Base-by-base conservation (phyloP, 2,888 invertebrate species). In the Melinopterus prodromus region DNA sequence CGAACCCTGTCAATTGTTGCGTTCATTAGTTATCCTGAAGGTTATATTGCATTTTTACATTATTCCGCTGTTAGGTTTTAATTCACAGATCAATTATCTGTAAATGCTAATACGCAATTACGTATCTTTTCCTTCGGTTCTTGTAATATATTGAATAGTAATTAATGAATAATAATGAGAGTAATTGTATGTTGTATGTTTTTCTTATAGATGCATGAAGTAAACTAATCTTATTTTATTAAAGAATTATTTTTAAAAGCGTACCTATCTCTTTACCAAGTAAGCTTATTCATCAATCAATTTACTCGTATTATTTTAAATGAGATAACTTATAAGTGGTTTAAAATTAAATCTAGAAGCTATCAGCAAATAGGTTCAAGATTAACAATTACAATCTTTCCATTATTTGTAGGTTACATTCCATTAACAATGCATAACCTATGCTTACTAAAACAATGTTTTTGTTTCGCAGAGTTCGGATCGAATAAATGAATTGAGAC, bases 401-500 rank as follows among this genome's bases (percentile, higher is more conserved):
- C 12, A 53, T 3, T 12, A 53, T 53, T 53, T 53, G 3, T 53
- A 53, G 53, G 53, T 53, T 53, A 53, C 53, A 53, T 53, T 53
- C 53, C 53, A 12, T 53, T 53, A 9, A 53, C 12, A 4, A 53
- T 53, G 53, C 53, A 7, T 53, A 26, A 53, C 53, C 7, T 12
- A 53, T 53, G 53, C 12, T 53, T 26, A 26, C 26, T 26, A 26
- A 26, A 26, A 53, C 53, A 53, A 53, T 9, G 2, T 53, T 53
- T 53, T 12, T 53, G 53, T 53, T 53, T 9, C 12, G 53, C 53
- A 53, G 53, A 53, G 7, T 53, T 53, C 12, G 53, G 53, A 53
- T 12, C 53, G 53, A 53, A 53, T 12, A 53, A 71, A 6, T 16
- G 71, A 74, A 74, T 26, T 74, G 74, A 71, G 35, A 36, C 37